phyloP scores from a whole-genome alignment of 2,113 vertebrate species.

The Colistium nudipinnis region DNA sequence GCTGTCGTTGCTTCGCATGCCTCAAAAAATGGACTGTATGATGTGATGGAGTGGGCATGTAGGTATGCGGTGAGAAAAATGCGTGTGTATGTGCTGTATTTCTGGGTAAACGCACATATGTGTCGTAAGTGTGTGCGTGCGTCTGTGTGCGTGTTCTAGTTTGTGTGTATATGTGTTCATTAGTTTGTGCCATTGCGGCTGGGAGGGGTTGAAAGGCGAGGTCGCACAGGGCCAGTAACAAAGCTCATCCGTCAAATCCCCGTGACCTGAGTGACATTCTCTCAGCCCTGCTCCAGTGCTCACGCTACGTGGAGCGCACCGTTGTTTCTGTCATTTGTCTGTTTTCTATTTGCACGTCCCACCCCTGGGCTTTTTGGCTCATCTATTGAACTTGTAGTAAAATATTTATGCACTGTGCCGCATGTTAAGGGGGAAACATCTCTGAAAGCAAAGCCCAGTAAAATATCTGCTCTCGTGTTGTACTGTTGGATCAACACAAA shows the following conservation, averaged over 20 bases:
- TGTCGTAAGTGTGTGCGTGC: slow-evolving; percentile 23
- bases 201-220: slow-evolving; percentile 71
- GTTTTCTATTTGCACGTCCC: slow-evolving; percentile 72
- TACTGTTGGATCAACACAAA: slow-evolving; percentile 5
- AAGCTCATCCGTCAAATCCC: slow-evolving; percentile 75
- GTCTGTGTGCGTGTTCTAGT: slow-evolving; percentile 1
- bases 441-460: no score
- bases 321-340: slow-evolving; percentile 72
- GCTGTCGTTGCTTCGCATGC: slow-evolving; percentile 19
- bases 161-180: slow-evolving; percentile 20
- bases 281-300: slow-evolving; percentile 59
- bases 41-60: slow-evolving; percentile 9
- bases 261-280: slow-evolving; percentile 73
- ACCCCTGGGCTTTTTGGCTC: slow-evolving; percentile 42
- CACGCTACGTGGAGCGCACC: slow-evolving; percentile 53
- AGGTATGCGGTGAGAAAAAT: slow-evolving; percentile 12
- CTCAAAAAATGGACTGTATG: slow-evolving; percentile 8
- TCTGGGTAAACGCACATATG: not conserved
- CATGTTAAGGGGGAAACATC: slow-evolving; percentile 46
- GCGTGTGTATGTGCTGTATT: slow-evolving; percentile 7
- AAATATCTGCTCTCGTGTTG: slow-evolving; percentile 4
- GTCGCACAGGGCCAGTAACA: slow-evolving; percentile 65
- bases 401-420: slow-evolving; percentile 65
- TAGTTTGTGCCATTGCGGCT: slow-evolving; percentile 66
- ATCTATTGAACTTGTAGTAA: slow-evolving; percentile 54